phyloP scores from a whole-genome alignment of 2,113 vertebrate genomes.

The Strix uralensis region DNA sequence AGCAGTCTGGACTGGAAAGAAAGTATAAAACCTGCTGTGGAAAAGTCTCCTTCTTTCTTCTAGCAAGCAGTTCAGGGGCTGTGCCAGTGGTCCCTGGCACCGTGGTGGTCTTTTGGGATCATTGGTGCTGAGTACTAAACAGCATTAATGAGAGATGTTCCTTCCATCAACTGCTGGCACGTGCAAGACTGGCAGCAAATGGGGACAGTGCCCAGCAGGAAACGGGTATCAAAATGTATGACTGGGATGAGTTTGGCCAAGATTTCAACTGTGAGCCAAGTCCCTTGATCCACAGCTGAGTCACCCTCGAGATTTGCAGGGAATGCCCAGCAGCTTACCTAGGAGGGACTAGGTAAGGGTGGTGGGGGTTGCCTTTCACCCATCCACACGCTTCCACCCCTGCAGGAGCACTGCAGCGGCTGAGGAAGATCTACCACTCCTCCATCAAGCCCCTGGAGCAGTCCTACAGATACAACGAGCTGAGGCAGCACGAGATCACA shows the following conservation, averaged over 20 bases:
- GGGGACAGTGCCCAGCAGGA: background rate
- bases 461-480: slow-evolving; percentile 96
- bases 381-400: background rate
- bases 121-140: background rate
- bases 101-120: background rate
- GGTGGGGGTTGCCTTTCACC: background rate
- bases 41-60: background rate
- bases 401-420: slow-evolving; percentile 81
- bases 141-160: background rate
- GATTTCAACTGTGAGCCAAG: background rate
- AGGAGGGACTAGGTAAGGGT: background rate
- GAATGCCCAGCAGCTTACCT: background rate
- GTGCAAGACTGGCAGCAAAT: background rate
- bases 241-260: background rate
- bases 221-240: background rate
- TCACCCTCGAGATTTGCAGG: background rate
- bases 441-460: slow-evolving; percentile 97
- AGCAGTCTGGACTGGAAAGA: background rate
- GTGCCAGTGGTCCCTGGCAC: background rate
- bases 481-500: slow-evolving; percentile 97
- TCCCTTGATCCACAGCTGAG: background rate
- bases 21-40: background rate
- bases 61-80: background rate
- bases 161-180: background rate
- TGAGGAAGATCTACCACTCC: slow-evolving; percentile 93